A percentile compares a stretch with the other conserved stretches of the same genome.
phyloP scores from a whole-genome alignment of 2,797 vertebrate genomes.

The Coendou prehensilis region DNA sequence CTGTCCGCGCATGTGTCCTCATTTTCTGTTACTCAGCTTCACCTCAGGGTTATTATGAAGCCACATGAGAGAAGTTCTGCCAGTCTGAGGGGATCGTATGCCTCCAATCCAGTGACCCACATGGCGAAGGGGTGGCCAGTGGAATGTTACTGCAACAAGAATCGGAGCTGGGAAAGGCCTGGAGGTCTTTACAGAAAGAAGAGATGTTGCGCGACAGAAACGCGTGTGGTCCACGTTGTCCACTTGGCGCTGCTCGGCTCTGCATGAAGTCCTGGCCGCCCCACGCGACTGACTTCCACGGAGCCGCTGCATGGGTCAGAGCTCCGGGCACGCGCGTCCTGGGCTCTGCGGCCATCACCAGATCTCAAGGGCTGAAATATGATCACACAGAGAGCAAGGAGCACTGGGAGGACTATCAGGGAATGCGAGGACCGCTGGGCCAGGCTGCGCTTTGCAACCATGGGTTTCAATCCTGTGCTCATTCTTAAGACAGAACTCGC shows the following conservation, averaged over 20 bases:
- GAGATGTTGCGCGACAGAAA: background rate
- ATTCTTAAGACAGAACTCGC: slow-evolving; percentile 60
- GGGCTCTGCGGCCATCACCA: background rate
- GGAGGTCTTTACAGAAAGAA: background rate
- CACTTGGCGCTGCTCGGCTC: background rate
- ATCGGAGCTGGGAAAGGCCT: background rate
- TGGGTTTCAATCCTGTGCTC: background rate
- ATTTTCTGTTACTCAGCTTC: background rate
- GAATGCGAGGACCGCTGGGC: background rate
- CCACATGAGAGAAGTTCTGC: background rate
- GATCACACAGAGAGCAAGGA: background rate
- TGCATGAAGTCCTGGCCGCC: background rate
- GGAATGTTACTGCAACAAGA: background rate
- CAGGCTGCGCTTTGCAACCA: background rate
- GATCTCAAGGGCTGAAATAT: slow-evolving; percentile 47
- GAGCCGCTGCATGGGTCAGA: background rate
- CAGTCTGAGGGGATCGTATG: background rate
- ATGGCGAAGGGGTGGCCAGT: background rate
- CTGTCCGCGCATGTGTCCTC: background rate
- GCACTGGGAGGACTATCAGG: background rate
- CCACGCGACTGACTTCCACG: background rate
- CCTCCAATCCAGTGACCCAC: background rate
- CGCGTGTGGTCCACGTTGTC: background rate
- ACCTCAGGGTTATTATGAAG: background rate
- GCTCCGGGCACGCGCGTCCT: background rate